These are phyloP conservation scores for Odontothrips loti DNA, from an alignment of 2,888 invertebrate genomes.

Conservation along the genomic window DNA sequence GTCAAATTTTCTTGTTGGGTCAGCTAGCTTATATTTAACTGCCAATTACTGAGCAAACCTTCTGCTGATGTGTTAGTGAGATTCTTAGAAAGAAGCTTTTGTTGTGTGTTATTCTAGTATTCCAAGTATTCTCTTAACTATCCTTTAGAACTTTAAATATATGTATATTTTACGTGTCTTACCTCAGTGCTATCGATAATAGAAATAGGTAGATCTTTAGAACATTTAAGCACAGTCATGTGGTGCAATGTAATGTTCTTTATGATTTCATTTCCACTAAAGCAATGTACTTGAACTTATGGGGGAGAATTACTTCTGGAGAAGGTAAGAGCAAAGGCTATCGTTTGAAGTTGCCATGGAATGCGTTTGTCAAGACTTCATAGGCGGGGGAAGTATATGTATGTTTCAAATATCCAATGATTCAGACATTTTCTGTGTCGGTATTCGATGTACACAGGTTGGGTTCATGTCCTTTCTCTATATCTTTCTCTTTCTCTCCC, in stretches of 20 bases:
- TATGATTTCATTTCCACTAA: too few species aligned
- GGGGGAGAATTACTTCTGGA: too few species aligned
- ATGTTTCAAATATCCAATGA: too few species aligned
- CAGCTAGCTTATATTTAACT: not conserved
- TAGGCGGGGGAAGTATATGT: too few species aligned
- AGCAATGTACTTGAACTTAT: too few species aligned
- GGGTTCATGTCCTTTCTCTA: not conserved
- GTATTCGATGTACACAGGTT: not conserved
- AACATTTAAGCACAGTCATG: too few species aligned
- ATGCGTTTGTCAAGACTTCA: too few species aligned
- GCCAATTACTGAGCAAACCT: not conserved
- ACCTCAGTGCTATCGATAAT: not conserved
- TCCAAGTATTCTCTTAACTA: conserved; percentile 8
- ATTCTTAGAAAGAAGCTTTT: not conserved
- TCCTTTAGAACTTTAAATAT: not conserved
- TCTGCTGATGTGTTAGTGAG: not conserved
- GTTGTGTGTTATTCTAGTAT: not conserved
- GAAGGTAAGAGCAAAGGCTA: too few species aligned
- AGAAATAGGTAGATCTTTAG: too few species aligned
- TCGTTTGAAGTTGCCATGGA: too few species aligned
- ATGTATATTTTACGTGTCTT: not conserved
- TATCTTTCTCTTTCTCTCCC: not conserved
- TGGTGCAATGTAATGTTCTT: too few species aligned
- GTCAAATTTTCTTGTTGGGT: not conserved
- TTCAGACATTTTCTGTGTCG: too few species aligned